Base-by-base conservation (phyloP, 1,140 invertebrate genomes). In the Apis florea region DNA sequence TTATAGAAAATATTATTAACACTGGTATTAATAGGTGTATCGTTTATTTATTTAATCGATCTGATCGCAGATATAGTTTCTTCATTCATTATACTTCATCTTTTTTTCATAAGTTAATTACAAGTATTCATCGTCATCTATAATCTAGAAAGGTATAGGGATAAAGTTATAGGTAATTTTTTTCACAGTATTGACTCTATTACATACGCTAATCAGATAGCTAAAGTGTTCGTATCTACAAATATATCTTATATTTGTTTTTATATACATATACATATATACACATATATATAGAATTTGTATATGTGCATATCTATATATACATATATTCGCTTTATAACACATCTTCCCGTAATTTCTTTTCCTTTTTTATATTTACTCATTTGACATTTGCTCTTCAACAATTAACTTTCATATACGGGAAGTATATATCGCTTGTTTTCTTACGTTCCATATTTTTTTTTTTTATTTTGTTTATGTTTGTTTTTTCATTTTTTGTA, bases 181-280 rank as follows among this genome's bases (percentile, higher is more conserved):
- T 73, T 73, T 92, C 90, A 92, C 91, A 91, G 88, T 92, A 93
- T 93, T 92, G 91, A 93, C 90, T 93, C 90, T 93, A 92, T 81
- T 81, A 81, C 72, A 75, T 92, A 90, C 84, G 81, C 90, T 91
- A 91, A 87, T 84, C 84, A 91, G 90, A 92, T 90, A 86, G 91
- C 91, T 92, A 92, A 92, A 91, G 83, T 88, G 84, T 91, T 79
- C 90, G 85, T 92, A 92, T 93, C 92, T 92, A 93, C 91, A 93
- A 93, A 92, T 92, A 92, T 92, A 91, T 90, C 83, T 86, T 85
- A 74, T 81, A 81, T 64, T 85, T 79, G 82, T 89, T 88, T 88
- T 53, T 85, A 87, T 89, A 84, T 87, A 87, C 88, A 83, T 87
- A 85, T 89, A 88, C 84, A 85, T 84, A 72, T 83, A 84, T 85